Percentiles rank a stretch among this genome's conserved stretches.
phyloP scores from a whole-genome alignment of 2,888 invertebrate species.

The Acanthosepion lycidas region DNA sequence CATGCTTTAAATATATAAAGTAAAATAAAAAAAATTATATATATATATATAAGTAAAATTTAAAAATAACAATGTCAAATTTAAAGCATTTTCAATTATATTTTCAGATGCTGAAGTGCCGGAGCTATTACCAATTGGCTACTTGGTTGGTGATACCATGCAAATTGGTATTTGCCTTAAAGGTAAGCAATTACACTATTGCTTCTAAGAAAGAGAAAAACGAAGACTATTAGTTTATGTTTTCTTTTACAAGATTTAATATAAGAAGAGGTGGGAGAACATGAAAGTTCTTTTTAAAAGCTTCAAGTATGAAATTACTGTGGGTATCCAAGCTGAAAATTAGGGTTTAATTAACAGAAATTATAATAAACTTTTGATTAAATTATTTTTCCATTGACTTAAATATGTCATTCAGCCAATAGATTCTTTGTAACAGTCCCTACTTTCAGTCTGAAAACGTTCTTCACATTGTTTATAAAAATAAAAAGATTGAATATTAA shows the following conservation, averaged over 20 bases:
- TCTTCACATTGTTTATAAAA: background rate
- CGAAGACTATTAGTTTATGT: no score
- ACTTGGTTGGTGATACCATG: conserved; percentile 83
- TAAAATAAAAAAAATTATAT: no score
- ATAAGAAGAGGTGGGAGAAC: background rate
- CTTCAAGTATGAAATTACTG: background rate
- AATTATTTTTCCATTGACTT: background rate
- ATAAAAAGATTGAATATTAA: background rate
- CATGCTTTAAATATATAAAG: no score
- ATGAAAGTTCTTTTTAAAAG: background rate
- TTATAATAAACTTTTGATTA: background rate
- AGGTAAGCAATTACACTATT: conserved; percentile 59
- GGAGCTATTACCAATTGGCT: conserved; percentile 93
- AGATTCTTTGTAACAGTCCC: background rate
- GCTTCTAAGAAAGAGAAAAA: background rate
- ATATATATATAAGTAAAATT: no score
- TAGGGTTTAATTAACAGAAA: background rate
- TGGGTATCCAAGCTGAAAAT: background rate
- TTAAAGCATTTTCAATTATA: background rate
- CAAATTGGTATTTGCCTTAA: conserved; percentile 77
- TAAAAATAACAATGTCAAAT: background rate
- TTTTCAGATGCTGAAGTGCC: conserved; percentile 79
- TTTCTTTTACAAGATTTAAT: background rate
- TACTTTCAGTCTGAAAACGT: background rate
- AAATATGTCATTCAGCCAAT: background rate